Base-by-base conservation (phyloP, 92 coral and sea anemone genomes). In the Palythoa caribaeorum region DNA sequence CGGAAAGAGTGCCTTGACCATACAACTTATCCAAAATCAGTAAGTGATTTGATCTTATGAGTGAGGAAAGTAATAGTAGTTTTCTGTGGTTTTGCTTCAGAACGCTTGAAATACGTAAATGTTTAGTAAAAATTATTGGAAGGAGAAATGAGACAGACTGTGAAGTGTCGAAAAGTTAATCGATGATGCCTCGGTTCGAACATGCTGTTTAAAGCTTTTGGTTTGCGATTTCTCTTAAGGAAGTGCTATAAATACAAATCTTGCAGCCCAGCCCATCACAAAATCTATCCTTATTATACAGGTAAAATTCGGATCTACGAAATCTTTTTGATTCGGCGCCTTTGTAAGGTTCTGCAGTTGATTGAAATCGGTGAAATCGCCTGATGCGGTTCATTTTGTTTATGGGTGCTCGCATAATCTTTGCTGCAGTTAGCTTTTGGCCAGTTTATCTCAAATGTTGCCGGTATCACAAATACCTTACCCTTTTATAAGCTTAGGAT, bases 21-120 rank as follows among this genome's bases (percentile, higher is more conserved):
- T 96, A 53, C 99, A 96, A 87, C 98, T 96, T 6, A 96, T 96
- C n/a, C 99, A 96, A 83, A 96, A 96, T 80, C 99, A 96, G 99
- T 96, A 76, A 96, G 99, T 95, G 68, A n/a, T 68, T 81, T 66
- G 9, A 81, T 47, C 62, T 81, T 81, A 36, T 68, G 12, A 12
- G 62, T 66, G 39, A 47, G 76, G 8, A 20, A 28, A 62, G 81
- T 17, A 39, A 62, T 37, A 44, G 13, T 3, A 35, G 73, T 65
- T 44, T 47, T 21, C 59, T 37, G 38, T 60, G 53, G 20, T 47
- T 37, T 60, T 68, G 47, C 76, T 44, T 28, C 15, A 1, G 44
- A 81, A 15, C 16, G 44, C 59, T 20, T 44, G 2, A 63, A 62
- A 9, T 39, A n/a, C 39, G 40, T 19, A 65, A 69, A 80, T 36